Conservation (phyloP, 1,140 invertebrate genomes). For the Pseudomyrmex cubaensis region DNA sequence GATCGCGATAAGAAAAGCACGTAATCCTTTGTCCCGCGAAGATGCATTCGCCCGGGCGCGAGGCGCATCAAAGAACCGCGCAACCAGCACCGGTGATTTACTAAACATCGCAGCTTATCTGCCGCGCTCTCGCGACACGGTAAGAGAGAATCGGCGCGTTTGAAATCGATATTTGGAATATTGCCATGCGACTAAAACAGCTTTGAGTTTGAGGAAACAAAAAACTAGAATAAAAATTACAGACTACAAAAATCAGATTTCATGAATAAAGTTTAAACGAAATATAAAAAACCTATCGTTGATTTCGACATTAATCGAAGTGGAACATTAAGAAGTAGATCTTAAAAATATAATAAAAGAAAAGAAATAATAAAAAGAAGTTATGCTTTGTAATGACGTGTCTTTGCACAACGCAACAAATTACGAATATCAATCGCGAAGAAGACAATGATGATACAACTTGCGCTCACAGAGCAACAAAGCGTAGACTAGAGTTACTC, state of each 20-base stretch:
- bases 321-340: too few species aligned
- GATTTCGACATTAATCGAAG: too few species aligned
- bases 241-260: not conserved
- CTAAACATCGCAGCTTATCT: constrained; percentile 44
- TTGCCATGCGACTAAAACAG: not conserved
- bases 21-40: constrained; percentile 53
- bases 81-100: constrained; percentile 37
- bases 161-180: constrained; percentile 1
- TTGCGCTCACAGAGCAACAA: constrained; percentile 6
- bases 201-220: not conserved
- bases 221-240: not conserved
- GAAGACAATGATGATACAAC: not conserved
- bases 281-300: too few species aligned
- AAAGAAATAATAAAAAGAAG: not conserved
- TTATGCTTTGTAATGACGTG: not conserved
- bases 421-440: not conserved
- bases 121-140: constrained; percentile 25
- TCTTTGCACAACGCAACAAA: not conserved
- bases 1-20: constrained; percentile 56
- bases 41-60: constrained; percentile 45
- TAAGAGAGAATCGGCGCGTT: not conserved
- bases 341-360: too few species aligned
- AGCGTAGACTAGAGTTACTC: not conserved
- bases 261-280: not conserved
- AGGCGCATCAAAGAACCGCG: constrained; percentile 38